These are phyloP conservation scores for Timema podura DNA, from an alignment of 2,888 invertebrate genomes.

Conservation along the genomic window DNA sequence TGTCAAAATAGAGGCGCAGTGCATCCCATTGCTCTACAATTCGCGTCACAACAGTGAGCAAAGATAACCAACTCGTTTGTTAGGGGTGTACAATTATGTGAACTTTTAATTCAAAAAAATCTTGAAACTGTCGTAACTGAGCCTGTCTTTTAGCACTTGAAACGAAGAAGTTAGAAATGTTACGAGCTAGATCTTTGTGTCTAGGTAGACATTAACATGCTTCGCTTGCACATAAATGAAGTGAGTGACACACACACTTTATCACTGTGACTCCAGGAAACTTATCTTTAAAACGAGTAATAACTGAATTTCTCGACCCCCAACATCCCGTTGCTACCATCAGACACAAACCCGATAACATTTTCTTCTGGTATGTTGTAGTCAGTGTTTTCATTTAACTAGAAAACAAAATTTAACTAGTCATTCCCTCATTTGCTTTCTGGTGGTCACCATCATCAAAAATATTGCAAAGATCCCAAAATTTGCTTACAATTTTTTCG, in stretches of 20 bases:
- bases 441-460: too few species aligned
- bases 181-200: conserved; percentile 36
- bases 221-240: conserved; percentile 38
- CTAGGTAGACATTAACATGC: conserved; percentile 38
- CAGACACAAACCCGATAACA: too few species aligned
- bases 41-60: conserved; percentile 23
- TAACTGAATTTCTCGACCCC: conserved; percentile 38
- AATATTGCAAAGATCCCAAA: too few species aligned
- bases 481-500: too few species aligned
- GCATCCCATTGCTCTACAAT: conserved; percentile 27
- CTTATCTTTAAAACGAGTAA: conserved; percentile 30
- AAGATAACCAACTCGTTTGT: conserved; percentile 37
- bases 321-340: conserved; percentile 36
- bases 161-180: conserved; percentile 36
- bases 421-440: too few species aligned
- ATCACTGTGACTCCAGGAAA: conserved; percentile 34
- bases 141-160: conserved; percentile 34
- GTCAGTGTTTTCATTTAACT: too few species aligned
- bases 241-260: conserved; percentile 39
- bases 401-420: too few species aligned
- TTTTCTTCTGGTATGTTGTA: too few species aligned
- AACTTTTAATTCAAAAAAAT: conserved; percentile 31
- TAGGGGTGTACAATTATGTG: conserved; percentile 36
- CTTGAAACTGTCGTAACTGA: conserved; percentile 33
- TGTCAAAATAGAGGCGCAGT: conserved; percentile 21